Evolutionary conservation across 2,113 vertebrate genomes (phyloP).

Genomic region (Pipra filicauda): DNA sequence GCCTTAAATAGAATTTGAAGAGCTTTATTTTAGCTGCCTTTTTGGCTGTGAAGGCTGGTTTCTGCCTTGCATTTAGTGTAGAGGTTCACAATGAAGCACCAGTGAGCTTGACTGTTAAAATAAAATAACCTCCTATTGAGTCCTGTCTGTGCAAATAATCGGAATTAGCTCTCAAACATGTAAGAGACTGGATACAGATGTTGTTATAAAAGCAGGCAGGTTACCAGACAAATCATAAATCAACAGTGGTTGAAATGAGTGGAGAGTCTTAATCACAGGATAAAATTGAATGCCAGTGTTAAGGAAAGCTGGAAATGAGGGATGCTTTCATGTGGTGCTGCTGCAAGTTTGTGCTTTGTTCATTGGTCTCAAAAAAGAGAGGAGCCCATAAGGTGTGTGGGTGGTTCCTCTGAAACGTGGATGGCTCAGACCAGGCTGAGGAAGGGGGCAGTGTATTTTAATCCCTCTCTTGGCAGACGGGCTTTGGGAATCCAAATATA

Average conservation of each 20-base stretch:
- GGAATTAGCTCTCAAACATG: neutral
- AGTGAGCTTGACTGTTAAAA: neutral
- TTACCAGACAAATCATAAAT: neutral
- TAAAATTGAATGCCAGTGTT: neutral
- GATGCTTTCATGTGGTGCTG: neutral
- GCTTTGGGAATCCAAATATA: neutral
- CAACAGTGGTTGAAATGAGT: slow-evolving; percentile 7
- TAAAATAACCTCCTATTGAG: neutral
- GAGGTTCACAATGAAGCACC: neutral
- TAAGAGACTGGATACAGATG: neutral
- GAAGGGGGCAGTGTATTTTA: neutral
- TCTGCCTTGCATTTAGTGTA: neutral
- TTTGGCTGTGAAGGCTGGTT: neutral
- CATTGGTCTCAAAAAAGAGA: neutral
- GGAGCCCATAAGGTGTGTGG: neutral
- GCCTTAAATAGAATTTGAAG: neutral
- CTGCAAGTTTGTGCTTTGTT: neutral
- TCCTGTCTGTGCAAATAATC: neutral
- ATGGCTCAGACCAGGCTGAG: slow-evolving; percentile 35
- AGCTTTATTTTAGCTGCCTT: neutral
- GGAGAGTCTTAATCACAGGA: neutral
- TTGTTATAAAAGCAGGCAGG: neutral
- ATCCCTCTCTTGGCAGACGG: neutral
- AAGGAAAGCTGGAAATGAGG: neutral
- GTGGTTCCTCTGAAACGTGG: neutral